Base-by-base conservation (phyloP, 1,140 invertebrate genomes). In the Mylabris phalerata region DNA sequence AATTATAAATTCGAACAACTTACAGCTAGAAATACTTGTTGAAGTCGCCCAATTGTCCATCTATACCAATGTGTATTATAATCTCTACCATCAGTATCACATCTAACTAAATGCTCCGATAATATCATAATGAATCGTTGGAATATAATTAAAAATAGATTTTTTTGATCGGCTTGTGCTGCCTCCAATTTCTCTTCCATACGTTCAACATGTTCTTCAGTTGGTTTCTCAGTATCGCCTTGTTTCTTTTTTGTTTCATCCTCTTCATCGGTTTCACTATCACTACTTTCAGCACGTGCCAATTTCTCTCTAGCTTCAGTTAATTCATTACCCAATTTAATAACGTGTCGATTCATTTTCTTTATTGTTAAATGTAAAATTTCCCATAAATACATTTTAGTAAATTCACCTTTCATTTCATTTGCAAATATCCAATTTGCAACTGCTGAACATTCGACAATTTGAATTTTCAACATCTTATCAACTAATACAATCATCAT, bases 381-480 rank as follows among this genome's bases (percentile, higher is more conserved):
- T 78, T 98, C 95, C 95, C 95, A 98, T n/a, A 98, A 83, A 71
- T 94, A 97, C 66, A 89, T 84, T 85, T 93, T 94, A 0, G 93
- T 96, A 73, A 98, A 98, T 73, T 96, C 92, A 6, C 81, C 75
- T 24, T 82, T 82, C 93, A 98, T 98, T 72, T 98, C 93, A 77
- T 93, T 92, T 3, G 93, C 96, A 78, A 99, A 99, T 54, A 99
- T 88, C 97, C 96, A 99, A 67, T 95, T 98, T 26, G 95, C 95
- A 9, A 99, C 94, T 7, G 95, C 89, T 57, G 93, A 92, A 71
- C 94, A 97, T 70, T 98, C 93, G 10, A 99, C 88, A 45, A 99
- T 92, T 73, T 98, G 92, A 40, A 94, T 97, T 77, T 98, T 98
- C 3, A 99, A 79, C 78, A 99, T 85, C 78, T 99, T 98, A 75